phyloP scores from a whole-genome alignment of 2,797 vertebrate genomes.

The Intellagama lesueurii region DNA sequence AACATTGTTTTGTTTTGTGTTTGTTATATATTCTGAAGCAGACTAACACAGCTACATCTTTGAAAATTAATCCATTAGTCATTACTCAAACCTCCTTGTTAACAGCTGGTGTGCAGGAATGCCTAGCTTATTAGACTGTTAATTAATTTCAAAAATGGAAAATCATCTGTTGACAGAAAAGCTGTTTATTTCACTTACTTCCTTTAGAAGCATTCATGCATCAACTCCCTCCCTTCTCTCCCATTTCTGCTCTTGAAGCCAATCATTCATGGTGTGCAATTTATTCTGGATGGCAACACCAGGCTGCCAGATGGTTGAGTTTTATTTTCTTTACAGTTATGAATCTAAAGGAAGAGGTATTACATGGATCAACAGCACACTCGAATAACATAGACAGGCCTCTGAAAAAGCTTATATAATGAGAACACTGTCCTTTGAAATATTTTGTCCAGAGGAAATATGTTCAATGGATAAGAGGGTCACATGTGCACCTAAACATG shows the following conservation, averaged over 20 bases:
- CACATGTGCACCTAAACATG: not conserved
- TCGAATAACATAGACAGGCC: not conserved
- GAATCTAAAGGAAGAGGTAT: slow-evolving; percentile 49
- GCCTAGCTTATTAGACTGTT: slow-evolving; percentile 49
- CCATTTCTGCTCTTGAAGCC: slow-evolving; percentile 29
- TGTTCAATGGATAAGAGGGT: not conserved
- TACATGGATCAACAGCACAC: slow-evolving; percentile 29
- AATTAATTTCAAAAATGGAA: slow-evolving; percentile 60
- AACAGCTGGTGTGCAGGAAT: slow-evolving; percentile 45
- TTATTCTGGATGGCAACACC: slow-evolving; percentile 43
- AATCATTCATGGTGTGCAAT: slow-evolving; percentile 51
- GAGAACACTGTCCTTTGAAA: not conserved
- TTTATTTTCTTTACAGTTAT: slow-evolving; percentile 30
- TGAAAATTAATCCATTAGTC: not conserved
- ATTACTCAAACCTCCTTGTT: slow-evolving; percentile 2
- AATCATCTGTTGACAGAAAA: slow-evolving; percentile 55
- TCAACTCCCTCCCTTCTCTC: slow-evolving; percentile 38
- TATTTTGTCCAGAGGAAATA: not conserved
- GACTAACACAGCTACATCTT: no score
- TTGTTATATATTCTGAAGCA: no score
- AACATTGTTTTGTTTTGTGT: no score
- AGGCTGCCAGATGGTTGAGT: slow-evolving; percentile 36
- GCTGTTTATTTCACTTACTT: slow-evolving; percentile 57
- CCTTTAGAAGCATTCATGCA: slow-evolving; percentile 51
- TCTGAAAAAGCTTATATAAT: not conserved